Base-by-base conservation (phyloP, 2,797 vertebrate species). In the Loriculus beryllinus region DNA sequence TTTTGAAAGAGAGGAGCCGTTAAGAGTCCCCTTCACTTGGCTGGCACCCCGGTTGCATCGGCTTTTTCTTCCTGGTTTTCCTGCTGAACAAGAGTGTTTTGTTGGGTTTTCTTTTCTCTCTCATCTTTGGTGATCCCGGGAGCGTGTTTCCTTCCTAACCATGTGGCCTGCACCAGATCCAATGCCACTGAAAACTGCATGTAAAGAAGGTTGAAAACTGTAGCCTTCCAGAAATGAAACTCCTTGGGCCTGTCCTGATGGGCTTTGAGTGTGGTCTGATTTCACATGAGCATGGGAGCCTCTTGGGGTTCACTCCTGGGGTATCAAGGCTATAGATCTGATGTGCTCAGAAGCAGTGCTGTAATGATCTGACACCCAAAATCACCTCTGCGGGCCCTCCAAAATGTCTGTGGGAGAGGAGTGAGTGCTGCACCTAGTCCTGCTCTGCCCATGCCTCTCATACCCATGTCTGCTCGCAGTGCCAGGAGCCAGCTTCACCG, bases 61-160 rank as follows among this genome's bases (percentile, higher is more conserved):
- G 42, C 48, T 89, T 89, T 81, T 83, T 43, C 49, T 62, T 87
- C 52, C 67, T 12, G 29, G 63, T 71, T 90, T 78, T 89, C 49
- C 71, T 67, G 57, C 56, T 70, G 43, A 52, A 75, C 31, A 69
- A 48, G 5, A 9, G 40, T 25, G 2, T 57, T 35, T 57, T 35
- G 54, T 19, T 33, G 25, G 9, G 6, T 21, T 9, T 52, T 85
- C 39, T 72, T 26, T 31, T 3, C 40, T 65, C 12, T 70, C 26
- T 33, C 45, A 22, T 67, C 56, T 81, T 52, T 87, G 39, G 15
- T 43, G 47, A 79, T 67, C 62, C 31, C 54, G 8, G 70, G 79
- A 84, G 47, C 25, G 43, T 17, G 35, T 91, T 86, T 77, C 52
- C 48, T 67, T 72, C 51, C 28, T 48, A 35, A 48, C n/a, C 78